Evolutionary conservation across 2,888 invertebrate genomes (phyloP), one percentile per base, ranked within the genome.

Genomic region (Nephrotoma appendiculata): DNA sequence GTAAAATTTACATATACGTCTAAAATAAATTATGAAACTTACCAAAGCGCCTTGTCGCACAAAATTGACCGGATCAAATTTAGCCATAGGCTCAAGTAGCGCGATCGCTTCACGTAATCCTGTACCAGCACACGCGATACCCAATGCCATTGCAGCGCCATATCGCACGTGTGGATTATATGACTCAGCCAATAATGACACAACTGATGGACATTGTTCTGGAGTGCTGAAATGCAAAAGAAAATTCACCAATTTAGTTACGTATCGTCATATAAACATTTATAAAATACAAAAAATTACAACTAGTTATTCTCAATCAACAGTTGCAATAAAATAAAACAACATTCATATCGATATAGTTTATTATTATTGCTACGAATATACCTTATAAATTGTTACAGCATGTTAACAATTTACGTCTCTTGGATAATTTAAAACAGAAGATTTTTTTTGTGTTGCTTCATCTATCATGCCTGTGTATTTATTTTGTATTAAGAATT

Each of bases 111-210:
- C 99, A 90, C 98, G 94, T 87, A 98, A 94, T n/a, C 99, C 99
- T 6, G 98, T 98, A 11, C 99, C 99, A 83, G 99, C 99, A 91
- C 99, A 99, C 0, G 99, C 99, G 89, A 99, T 99, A 87, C 99
- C 99, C 87, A 99, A 92, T 3, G 99, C 99, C 98, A 99, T 98
- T 6, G 99, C 99, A 9, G 99, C 99, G 12, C 99, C 99, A 91
- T 99, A 99, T 87, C 99, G 95, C 0, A 99, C 99, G 91, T 99
- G 99, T 0, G 99, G 99, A 91, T 99, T 99, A 93, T 99, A 99
- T 88, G 98, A 99, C 91, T 99, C 99, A 0, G 99, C 98, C 88
- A 99, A 92, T 15, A 99, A 93, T 0, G 98, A 98, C 2, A 99
- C 99, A 6, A 99, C 98, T 88, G 98, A 98, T 2, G 99, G 99